Evolutionary conservation across 2,888 invertebrate species (phyloP).

Genomic region (Limnephilus auricula): DNA sequence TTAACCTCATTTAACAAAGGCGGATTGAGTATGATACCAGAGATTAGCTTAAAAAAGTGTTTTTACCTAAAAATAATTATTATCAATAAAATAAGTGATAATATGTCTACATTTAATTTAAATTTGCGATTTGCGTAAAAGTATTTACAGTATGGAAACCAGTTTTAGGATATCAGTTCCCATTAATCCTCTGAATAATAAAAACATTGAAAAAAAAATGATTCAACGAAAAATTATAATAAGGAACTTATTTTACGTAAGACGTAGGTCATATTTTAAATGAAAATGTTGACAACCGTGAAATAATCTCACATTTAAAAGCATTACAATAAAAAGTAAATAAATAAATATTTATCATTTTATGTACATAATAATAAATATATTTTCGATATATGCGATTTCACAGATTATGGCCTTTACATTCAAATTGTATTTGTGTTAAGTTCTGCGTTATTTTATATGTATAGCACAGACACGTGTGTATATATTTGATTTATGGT

Average conservation of each 20-base stretch:
- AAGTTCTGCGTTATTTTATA: background rate
- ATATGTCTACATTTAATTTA: no score
- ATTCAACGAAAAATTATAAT: background rate
- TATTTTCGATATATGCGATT: background rate
- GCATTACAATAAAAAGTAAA: background rate
- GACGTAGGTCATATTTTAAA: background rate
- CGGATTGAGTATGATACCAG: no score
- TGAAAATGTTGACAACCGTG: background rate
- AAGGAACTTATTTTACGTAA: background rate
- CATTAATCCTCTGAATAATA: background rate
- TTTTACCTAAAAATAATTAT: no score
- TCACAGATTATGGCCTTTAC: background rate
- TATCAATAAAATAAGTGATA: no score
- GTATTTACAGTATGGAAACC: no score
- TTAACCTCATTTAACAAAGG: no score
- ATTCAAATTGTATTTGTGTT: background rate
- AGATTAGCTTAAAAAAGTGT: no score
- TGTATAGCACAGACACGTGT: no score
- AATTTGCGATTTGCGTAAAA: no score
- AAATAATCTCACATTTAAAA: background rate
- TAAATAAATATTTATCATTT: background rate
- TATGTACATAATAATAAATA: no score
- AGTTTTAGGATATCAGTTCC: background rate
- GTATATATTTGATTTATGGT: no score
- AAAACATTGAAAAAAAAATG: background rate